These are phyloP conservation scores for Chunga burmeisteri DNA, from an alignment of 2,113 vertebrate genomes.

Conservation along the genomic window DNA sequence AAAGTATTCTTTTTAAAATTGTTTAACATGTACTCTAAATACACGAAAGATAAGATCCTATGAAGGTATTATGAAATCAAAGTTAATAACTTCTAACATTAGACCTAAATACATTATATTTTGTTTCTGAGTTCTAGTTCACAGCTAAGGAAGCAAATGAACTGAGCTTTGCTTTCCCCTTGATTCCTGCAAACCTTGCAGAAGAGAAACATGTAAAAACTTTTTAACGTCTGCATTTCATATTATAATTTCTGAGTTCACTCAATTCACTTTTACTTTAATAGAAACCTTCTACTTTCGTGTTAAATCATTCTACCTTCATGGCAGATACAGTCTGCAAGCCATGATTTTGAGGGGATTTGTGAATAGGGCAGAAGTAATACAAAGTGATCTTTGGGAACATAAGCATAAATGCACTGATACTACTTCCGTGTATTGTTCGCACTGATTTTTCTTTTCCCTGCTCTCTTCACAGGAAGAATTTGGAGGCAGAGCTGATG, in stretches of 20 bases:
- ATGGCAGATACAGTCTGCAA: not conserved
- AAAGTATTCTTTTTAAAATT: not conserved
- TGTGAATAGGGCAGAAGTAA: not conserved
- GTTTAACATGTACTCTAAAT: not conserved
- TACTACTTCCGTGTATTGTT: not conserved
- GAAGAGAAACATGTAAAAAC: not conserved
- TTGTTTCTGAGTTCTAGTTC: not conserved
- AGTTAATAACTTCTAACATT: not conserved
- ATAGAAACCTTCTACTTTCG: not conserved
- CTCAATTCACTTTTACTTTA: not conserved
- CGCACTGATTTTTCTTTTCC: not conserved
- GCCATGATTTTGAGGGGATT: not conserved
- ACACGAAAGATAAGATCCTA: not conserved
- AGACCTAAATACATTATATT: not conserved
- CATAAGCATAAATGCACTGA: rapidly evolving
- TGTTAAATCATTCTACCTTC: not conserved
- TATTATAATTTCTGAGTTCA: not conserved
- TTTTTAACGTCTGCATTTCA: not conserved
- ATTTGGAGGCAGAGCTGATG: conserved; percentile 75
- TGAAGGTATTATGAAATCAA: not conserved
- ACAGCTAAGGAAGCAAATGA: not conserved
- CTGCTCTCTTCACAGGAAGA: conserved; percentile 67
- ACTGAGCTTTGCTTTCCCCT: not conserved
- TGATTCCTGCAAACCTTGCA: not conserved
- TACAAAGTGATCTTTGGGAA: not conserved